Conservation (phyloP, 1,140 invertebrate species). For the Aphaenogaster rudis region DNA sequence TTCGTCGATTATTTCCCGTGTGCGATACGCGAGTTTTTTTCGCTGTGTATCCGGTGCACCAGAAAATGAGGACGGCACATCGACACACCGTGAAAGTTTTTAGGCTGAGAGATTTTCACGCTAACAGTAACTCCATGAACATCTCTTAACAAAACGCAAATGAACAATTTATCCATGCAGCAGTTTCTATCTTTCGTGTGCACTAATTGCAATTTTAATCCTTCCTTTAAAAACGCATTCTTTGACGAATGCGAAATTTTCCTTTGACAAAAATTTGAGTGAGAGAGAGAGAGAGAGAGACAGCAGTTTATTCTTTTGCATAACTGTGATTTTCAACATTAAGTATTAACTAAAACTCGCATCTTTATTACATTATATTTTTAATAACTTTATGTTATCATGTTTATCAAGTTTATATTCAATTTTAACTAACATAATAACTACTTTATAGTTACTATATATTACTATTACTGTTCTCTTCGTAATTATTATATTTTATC, state of each 20-base stretch:
- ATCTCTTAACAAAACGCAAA: not conserved
- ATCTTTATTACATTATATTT: conserved; percentile 10
- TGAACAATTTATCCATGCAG: not conserved
- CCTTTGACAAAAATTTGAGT: not conserved
- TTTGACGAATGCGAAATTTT: not conserved
- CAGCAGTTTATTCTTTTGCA: not conserved
- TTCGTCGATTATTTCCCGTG: conserved; percentile 47
- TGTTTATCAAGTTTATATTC: not conserved
- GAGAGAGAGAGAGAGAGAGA: too few relatives aligned
- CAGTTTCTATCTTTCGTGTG: not conserved
- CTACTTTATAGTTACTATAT: not conserved
- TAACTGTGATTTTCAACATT: not conserved
- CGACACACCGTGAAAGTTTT: conserved; percentile 2
- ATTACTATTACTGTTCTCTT: not conserved
- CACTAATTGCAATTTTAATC: conserved; percentile 16
- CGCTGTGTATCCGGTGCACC: not conserved
- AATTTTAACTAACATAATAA: not conserved
- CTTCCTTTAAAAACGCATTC: not conserved
- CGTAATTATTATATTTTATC: not conserved
- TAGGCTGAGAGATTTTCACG: conserved; percentile 13
- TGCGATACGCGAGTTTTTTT: not conserved
- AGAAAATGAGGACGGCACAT: conserved; percentile 36
- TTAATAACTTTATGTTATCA: not conserved
- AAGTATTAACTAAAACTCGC: not conserved
- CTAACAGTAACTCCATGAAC: not conserved